Evolutionary conservation across 2,797 vertebrate species (phyloP).

Genomic region (Eurystomus glaucurus): DNA sequence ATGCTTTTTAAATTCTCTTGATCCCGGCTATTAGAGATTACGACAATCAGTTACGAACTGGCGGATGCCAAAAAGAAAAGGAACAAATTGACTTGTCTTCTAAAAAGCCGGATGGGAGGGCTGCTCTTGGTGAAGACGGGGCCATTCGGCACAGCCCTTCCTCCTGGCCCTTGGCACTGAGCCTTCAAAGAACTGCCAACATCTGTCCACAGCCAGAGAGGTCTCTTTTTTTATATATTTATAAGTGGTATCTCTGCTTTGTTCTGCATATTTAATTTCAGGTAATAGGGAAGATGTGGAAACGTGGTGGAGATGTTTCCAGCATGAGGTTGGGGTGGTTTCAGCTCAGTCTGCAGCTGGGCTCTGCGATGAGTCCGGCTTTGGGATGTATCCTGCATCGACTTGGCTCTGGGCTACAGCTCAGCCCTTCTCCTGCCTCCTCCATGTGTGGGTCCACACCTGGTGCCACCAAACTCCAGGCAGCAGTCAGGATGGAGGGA

Average conservation of each 20-base stretch:
- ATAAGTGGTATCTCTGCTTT: accelerated
- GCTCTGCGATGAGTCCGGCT: accelerated
- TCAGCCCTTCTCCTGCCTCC: background rate
- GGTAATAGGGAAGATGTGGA: accelerated
- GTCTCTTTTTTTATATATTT: background rate
- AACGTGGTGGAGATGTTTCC: accelerated
- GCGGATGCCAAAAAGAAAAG: background rate
- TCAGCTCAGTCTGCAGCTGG: background rate
- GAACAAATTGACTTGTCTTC: background rate
- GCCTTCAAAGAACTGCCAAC: background rate
- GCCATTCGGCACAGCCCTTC: background rate
- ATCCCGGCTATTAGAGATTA: background rate
- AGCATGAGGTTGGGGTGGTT: accelerated
- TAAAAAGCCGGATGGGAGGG: background rate
- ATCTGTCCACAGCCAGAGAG: background rate
- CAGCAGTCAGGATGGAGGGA: background rate
- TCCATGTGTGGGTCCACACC: background rate
- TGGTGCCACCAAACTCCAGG: background rate
- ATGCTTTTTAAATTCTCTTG: background rate
- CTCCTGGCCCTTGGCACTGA: background rate
- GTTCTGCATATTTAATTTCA: background rate
- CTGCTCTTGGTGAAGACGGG: accelerated
- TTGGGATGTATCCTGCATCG: background rate
- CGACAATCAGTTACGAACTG: background rate
- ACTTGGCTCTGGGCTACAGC: background rate